Conservation (phyloP, 2,797 vertebrate species). For the Falco naumanni region DNA sequence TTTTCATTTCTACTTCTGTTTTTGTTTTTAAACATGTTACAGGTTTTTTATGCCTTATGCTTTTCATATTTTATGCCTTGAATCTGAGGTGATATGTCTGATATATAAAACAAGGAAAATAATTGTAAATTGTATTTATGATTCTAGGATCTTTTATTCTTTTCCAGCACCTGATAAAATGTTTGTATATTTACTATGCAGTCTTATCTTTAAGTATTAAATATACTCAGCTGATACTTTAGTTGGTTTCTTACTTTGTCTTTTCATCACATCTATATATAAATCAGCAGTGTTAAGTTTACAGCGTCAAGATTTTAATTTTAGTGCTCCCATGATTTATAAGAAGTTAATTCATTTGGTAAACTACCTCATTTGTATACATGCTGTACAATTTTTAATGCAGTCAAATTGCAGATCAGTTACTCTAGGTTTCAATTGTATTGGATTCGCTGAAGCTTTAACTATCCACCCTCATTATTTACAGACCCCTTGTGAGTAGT, state of each 20-base stretch:
- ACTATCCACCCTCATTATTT: constrained; percentile 30
- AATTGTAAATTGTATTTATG: neutral
- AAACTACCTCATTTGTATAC: constrained; percentile 5
- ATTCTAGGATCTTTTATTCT: neutral
- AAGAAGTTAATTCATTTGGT: neutral
- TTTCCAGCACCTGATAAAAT: neutral
- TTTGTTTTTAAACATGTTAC: neutral
- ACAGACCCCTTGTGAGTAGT: neutral
- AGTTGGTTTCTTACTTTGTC: neutral
- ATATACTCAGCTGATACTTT: neutral
- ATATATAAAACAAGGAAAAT: neutral
- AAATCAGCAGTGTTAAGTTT: neutral
- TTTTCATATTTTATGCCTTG: neutral
- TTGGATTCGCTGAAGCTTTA: constrained; percentile 14
- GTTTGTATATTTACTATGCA: neutral
- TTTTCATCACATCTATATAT: neutral
- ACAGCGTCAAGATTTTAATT: constrained; percentile 4
- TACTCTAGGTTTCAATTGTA: neutral
- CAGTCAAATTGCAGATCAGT: neutral
- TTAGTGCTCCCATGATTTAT: neutral
- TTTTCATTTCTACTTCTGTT: neutral
- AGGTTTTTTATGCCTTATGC: neutral
- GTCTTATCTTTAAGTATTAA: neutral
- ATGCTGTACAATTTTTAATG: neutral
- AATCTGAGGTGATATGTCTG: neutral